phyloP scores from a whole-genome alignment of 2,888 invertebrate species.

The Syrphus vitripennis region DNA sequence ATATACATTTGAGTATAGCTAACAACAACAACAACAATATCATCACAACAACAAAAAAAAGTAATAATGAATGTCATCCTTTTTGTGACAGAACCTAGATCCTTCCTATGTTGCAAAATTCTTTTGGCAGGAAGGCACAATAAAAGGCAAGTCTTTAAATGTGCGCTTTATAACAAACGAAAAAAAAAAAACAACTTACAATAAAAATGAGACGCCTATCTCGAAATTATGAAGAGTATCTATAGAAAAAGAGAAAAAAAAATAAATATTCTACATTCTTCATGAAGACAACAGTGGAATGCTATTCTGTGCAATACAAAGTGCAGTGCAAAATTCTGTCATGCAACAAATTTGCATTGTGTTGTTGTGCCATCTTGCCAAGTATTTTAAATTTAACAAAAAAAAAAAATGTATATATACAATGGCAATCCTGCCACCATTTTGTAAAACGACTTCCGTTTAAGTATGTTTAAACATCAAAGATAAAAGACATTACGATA shows the following conservation, averaged over 20 bases:
- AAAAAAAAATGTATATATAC: background rate
- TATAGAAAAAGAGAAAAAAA: conserved; percentile 10
- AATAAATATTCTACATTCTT: background rate
- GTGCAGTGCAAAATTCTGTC: background rate
- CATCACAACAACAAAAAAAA: conserved; percentile 5
- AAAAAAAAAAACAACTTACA: conserved; percentile 13
- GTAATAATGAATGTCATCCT: conserved; percentile 41
- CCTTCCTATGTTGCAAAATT: conserved; percentile 3
- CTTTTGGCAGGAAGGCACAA: conserved; percentile 23
- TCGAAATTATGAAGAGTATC: conserved; percentile 27
- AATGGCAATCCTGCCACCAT: conserved; percentile 26
- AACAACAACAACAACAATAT: background rate
- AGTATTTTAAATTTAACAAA: background rate
- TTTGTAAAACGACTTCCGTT: conserved; percentile 59
- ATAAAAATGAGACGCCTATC: conserved; percentile 36
- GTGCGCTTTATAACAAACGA: conserved; percentile 31
- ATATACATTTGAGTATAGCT: too few species aligned
- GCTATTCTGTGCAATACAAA: background rate
- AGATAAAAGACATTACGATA: conserved; percentile 20
- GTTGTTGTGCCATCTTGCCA: conserved; percentile 4
- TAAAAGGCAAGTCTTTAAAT: conserved; percentile 20
- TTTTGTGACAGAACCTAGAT: conserved; percentile 4
- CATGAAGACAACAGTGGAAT: background rate
- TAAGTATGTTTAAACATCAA: conserved; percentile 65
- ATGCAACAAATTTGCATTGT: conserved; percentile 34